phyloP scores from a whole-genome alignment of 2,888 invertebrate genomes.

The Heliconius ismenius region DNA sequence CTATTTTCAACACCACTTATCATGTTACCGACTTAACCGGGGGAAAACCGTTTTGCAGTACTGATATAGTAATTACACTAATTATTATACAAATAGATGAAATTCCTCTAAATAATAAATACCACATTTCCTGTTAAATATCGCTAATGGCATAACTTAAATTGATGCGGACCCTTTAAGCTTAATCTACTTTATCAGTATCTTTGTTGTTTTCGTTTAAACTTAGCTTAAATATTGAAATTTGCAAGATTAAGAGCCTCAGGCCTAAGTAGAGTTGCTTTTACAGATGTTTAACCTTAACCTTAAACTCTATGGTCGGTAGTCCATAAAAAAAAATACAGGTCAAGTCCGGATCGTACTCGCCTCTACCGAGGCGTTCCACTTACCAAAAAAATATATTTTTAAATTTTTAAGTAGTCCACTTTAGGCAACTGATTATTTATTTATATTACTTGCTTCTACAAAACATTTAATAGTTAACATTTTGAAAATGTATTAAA shows the following conservation, averaged over 20 bases:
- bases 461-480: no score
- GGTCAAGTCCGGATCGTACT: no score
- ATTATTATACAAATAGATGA: neutral
- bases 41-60: no score
- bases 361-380: no score
- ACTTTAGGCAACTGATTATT: no score
- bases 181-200: neutral
- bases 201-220: neutral
- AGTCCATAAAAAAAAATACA: no score
- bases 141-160: neutral
- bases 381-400: no score
- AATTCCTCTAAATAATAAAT: neutral
- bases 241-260: neutral
- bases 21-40: no score
- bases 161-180: neutral
- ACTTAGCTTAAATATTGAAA: neutral
- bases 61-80: neutral
- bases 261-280: neutral
- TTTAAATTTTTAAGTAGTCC: no score
- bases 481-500: no score
- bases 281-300: neutral
- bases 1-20: neutral
- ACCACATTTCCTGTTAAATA: neutral
- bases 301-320: neutral
- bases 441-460: no score